phyloP scores from a whole-genome alignment of 2,888 invertebrate species.

The Epiblema foenella region DNA sequence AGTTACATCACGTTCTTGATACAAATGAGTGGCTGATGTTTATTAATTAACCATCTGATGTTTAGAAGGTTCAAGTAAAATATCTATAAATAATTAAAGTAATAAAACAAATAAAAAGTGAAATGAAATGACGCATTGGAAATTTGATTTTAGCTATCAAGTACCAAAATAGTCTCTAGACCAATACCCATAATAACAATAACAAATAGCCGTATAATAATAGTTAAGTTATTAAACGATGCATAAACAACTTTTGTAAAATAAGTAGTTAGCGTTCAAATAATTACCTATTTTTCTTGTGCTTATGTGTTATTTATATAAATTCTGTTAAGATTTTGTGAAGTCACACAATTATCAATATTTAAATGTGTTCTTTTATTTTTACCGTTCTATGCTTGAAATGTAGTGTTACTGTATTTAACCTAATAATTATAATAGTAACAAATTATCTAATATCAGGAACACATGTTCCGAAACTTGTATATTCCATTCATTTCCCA shows the following conservation, averaged over 20 bases:
- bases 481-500: constrained; percentile 47
- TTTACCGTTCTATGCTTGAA: constrained; percentile 40
- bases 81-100: not conserved
- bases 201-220: constrained; percentile 57
- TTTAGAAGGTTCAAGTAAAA: constrained; percentile 8
- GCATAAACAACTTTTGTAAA: constrained; percentile 77
- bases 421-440: constrained; percentile 46
- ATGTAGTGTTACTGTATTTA: constrained; percentile 39
- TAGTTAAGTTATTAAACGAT: constrained; percentile 74
- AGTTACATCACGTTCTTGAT: not conserved
- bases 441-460: constrained; percentile 45
- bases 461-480: constrained; percentile 42
- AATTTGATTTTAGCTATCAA: constrained; percentile 10
- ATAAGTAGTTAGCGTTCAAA: constrained; percentile 81
- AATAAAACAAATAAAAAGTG: constrained; percentile 7
- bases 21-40: not conserved
- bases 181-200: constrained; percentile 47
- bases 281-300: constrained; percentile 56
- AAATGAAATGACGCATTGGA: not conserved
- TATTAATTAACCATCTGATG: not conserved
- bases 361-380: constrained; percentile 28
- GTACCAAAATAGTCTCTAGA: constrained; percentile 28
- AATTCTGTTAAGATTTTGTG: constrained; percentile 31
- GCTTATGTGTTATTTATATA: constrained; percentile 47
- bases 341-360: constrained; percentile 26